These are phyloP conservation scores for Semicossyphus pulcher DNA, from an alignment of 2,113 vertebrate species.

Conservation along the genomic window DNA sequence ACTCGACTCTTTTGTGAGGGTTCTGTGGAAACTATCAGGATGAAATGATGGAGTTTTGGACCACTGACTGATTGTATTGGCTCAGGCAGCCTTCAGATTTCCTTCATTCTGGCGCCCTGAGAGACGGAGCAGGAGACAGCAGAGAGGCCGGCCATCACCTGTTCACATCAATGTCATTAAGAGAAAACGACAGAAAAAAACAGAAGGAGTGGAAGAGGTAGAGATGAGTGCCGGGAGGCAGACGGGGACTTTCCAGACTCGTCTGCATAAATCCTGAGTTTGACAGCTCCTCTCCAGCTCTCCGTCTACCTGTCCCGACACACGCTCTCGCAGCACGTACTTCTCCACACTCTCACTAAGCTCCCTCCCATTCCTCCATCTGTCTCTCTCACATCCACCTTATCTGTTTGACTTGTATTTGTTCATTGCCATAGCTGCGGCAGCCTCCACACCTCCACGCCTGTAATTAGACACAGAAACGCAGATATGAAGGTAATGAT, in stretches of 20 bases:
- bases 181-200: constrained; percentile 1
- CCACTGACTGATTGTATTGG: background rate
- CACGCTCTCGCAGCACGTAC: constrained; percentile 33
- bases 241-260: constrained; percentile 74
- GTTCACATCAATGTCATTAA: constrained; percentile 29
- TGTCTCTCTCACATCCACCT: constrained; percentile 38
- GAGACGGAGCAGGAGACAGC: background rate
- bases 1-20: background rate
- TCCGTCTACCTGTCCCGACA: constrained; percentile 62
- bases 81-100: constrained; percentile 7
- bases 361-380: constrained; percentile 27
- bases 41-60: constrained; percentile 12
- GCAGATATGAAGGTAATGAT: constrained; percentile 40
- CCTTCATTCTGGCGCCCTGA: background rate
- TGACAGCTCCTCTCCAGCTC: constrained; percentile 68
- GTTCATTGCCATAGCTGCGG: constrained; percentile 78
- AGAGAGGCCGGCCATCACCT: constrained; percentile 43
- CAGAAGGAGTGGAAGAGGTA: background rate
- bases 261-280: constrained; percentile 57
- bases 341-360: constrained; percentile 31
- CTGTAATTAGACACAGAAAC: constrained; percentile 61
- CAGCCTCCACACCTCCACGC: constrained; percentile 25
- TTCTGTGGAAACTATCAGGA: background rate
- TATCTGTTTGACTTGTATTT: constrained; percentile 76
- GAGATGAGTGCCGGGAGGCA: constrained; percentile 52